Percentiles rank a stretch among this genome's conserved stretches.
These are phyloP conservation scores for Hemithea aestivaria DNA, from an alignment of 2,888 invertebrate species.

Conservation along the genomic window DNA sequence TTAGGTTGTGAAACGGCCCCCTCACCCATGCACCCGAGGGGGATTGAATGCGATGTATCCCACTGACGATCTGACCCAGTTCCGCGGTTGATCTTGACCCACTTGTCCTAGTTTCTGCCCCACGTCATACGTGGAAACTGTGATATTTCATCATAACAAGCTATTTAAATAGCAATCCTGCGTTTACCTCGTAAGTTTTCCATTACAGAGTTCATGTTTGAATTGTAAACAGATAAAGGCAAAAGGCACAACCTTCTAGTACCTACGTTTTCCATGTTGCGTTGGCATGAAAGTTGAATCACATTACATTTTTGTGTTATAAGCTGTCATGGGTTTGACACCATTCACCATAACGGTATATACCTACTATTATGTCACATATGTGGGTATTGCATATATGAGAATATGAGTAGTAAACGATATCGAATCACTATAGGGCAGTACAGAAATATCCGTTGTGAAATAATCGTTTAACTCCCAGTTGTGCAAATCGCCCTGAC, in stretches of 20 bases:
- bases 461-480: conserved; percentile 46
- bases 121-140: conserved; percentile 22
- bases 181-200: conserved; percentile 4
- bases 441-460: conserved; percentile 53
- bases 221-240: too few species aligned
- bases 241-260: too few species aligned
- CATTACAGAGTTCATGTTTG: not conserved
- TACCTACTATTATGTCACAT: too few species aligned
- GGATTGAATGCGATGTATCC: conserved; percentile 46
- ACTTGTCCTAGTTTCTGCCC: conserved; percentile 27
- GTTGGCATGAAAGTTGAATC: too few species aligned
- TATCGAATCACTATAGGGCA: too few species aligned
- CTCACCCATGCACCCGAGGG: conserved; percentile 25
- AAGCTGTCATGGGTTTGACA: too few species aligned
- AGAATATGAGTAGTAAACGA: too few species aligned
- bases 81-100: conserved; percentile 62
- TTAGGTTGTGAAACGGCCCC: conserved; percentile 23
- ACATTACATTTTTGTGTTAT: too few species aligned
- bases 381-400: too few species aligned
- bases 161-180: conserved; percentile 12
- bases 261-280: too few species aligned
- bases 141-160: conserved; percentile 18
- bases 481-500: conserved; percentile 63
- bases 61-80: conserved; percentile 65
- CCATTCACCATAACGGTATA: too few species aligned